Evolutionary conservation across 2,113 vertebrate species (phyloP).

Genomic region (Tyto alba): DNA sequence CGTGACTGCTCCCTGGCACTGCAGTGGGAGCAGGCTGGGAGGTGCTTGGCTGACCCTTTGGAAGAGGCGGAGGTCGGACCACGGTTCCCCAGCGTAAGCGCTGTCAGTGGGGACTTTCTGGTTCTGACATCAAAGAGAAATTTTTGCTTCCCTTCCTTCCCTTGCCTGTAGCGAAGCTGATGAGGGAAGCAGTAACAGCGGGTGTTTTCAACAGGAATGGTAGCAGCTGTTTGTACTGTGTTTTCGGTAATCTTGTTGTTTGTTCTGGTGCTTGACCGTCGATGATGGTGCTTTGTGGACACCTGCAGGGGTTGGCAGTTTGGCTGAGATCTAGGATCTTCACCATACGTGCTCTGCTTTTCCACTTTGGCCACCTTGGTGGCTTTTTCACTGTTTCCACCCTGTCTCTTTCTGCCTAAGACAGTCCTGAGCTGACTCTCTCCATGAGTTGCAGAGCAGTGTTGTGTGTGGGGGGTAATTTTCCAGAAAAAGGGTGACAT

Average conservation of each 20-base stretch:
- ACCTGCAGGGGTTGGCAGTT: neutral
- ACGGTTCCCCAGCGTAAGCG: neutral
- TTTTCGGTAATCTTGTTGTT: neutral
- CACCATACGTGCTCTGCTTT: neutral
- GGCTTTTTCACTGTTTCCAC: neutral
- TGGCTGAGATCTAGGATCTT: neutral
- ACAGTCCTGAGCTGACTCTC: neutral
- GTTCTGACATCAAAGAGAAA: neutral
- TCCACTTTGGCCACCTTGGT: neutral
- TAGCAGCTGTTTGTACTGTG: neutral
- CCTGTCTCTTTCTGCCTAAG: neutral
- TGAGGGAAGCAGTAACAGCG: neutral
- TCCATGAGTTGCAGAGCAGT: accelerated
- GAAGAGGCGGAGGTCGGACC: neutral
- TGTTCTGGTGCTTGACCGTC: neutral
- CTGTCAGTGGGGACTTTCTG: neutral
- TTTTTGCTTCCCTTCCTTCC: neutral
- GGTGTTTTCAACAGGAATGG: neutral
- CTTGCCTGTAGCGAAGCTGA: neutral
- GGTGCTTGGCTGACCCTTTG: neutral
- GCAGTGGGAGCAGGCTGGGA: neutral
- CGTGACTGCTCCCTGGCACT: neutral
- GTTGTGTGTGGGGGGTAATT: neutral
- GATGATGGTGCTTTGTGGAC: neutral
- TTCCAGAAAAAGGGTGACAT: neutral